Base-by-base conservation (phyloP, 2,113 vertebrate genomes). In the Lethenteron reissneri region DNA sequence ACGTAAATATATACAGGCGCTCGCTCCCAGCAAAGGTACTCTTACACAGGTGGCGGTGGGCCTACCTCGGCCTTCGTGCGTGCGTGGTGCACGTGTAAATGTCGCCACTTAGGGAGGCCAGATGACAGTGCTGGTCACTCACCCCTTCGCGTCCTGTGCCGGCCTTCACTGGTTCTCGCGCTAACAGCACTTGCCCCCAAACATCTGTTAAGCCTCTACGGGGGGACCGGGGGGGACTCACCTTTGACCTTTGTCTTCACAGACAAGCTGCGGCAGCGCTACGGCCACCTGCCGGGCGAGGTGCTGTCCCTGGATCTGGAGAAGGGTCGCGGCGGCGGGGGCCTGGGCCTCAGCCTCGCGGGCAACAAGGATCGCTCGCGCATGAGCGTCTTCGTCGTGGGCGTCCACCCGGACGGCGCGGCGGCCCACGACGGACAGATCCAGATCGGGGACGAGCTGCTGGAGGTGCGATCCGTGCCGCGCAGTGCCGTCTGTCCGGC, bases 341-440 rank as follows among this genome's bases (percentile, higher is more conserved):
- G 90, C 17, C 79, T 97, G 58, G 94, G 94, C 2, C 87, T 99
- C 79, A 95, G 90, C 73, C 85, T 99, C 71, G 90, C 94, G 1
- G 94, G 94, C 15, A 95, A 96, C 81, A 82, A 88, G 68, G 90
- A 99, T 75, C 82, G 94, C 0, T 87, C 88, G 74, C 81, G 82
- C 9, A 84, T 94, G 85, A 94, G 90, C 79, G 89, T 99, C 80
- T 99, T 90, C 1, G 84, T 97, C 73, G 91, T 95, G 69, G 91
- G 90, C 56, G 88, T 99, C 75, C 85, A 85, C 21, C 82, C 89
- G 0, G 87, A 86, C 2, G 86, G 94, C 13, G 78, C 91, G 0
- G 90, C 87, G 0, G 86, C 84, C 12, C 74, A 78, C 0, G 88
- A 96, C 1, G 88, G 90, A 56, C 80, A 84, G 69, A 85, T 97